Conservation (phyloP, 2,888 invertebrate genomes). For the Gnatocerus cornutus region DNA sequence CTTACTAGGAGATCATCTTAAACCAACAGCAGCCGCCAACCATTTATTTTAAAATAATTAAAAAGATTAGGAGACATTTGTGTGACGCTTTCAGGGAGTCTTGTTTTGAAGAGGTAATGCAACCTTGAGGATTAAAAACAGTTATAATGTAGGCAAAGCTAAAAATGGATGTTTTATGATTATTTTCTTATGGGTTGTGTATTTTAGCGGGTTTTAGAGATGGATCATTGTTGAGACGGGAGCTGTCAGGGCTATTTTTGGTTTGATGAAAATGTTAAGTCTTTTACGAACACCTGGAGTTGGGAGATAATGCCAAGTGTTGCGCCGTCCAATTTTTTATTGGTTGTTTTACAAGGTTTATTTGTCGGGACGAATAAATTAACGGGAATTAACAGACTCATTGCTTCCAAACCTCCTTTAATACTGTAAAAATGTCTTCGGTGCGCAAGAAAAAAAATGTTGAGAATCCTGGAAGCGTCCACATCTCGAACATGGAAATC, state of each 20-base stretch:
- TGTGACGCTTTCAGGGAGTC: conserved; percentile 14
- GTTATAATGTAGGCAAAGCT: conserved; percentile 1
- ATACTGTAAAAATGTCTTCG: too few relatives aligned
- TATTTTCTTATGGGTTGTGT: conserved; percentile 14
- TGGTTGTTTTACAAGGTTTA: conserved; percentile 1
- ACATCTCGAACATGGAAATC: conserved; percentile 49
- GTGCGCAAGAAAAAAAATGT: too few relatives aligned
- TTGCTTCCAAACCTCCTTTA: too few relatives aligned
- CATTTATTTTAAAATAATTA: conserved; percentile 75
- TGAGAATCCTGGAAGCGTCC: conserved; percentile 11
- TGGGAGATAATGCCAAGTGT: conserved; percentile 11
- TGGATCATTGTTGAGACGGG: too few relatives aligned
- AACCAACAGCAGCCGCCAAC: conserved; percentile 76
- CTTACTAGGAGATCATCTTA: conserved; percentile 77
- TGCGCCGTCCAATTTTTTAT: conserved; percentile 35
- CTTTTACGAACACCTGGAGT: conserved; percentile 16
- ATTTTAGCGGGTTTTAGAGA: not conserved
- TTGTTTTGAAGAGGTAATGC: too few relatives aligned
- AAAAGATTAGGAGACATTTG: conserved; percentile 30
- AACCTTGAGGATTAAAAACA: conserved; percentile 24
- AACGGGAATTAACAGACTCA: not conserved
- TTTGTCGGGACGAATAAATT: conserved; percentile 1
- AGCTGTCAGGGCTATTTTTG: not conserved
- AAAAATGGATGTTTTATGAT: conserved; percentile 34
- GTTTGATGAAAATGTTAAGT: not conserved